Percentiles rank a stretch among this genome's conserved stretches.
Evolutionary conservation across 2,888 invertebrate genomes (phyloP).

Genomic region (Melinaea menophilus): DNA sequence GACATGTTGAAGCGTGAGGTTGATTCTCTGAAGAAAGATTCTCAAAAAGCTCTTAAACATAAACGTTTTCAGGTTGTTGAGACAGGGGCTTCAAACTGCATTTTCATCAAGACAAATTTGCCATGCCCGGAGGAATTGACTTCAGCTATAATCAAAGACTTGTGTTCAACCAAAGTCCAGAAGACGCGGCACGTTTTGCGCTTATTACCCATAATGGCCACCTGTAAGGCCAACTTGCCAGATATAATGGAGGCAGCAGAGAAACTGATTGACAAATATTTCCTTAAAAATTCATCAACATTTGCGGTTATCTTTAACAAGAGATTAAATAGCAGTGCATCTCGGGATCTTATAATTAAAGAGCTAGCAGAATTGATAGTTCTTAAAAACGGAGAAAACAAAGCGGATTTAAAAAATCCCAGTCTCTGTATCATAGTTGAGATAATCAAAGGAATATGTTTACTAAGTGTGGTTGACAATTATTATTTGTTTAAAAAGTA

Average conservation of each 20-base stretch:
- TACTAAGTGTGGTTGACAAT: conserved; percentile 87
- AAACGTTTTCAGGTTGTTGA: conserved; percentile 85
- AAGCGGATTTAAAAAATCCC: conserved; percentile 87
- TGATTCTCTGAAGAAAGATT: conserved; percentile 73
- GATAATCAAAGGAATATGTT: conserved; percentile 87
- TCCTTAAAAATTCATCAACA: conserved; percentile 83
- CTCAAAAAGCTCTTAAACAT: conserved; percentile 64
- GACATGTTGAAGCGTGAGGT: conserved; percentile 79
- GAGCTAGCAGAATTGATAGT: conserved; percentile 84
- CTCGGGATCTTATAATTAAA: conserved; percentile 84
- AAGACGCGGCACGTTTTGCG: conserved; percentile 87
- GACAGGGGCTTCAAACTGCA: conserved; percentile 88
- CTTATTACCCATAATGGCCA: conserved; percentile 87
- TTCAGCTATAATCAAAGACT: conserved; percentile 83
- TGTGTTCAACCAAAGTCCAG: conserved; percentile 81
- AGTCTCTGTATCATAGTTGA: conserved; percentile 89
- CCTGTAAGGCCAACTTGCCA: conserved; percentile 88
- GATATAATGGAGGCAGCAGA: conserved; percentile 84
- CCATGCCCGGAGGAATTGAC: conserved; percentile 86
- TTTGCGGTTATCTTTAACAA: conserved; percentile 88
- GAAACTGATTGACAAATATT: conserved; percentile 84
- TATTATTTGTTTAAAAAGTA: conserved; percentile 89
- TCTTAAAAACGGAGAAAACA: conserved; percentile 83
- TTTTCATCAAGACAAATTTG: conserved; percentile 90
- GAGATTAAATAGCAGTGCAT: conserved; percentile 85